A percentile compares a stretch with the other conserved stretches of the same genome.
phyloP scores from a whole-genome alignment of 2,113 vertebrate genomes.

The Cavia aperea region DNA sequence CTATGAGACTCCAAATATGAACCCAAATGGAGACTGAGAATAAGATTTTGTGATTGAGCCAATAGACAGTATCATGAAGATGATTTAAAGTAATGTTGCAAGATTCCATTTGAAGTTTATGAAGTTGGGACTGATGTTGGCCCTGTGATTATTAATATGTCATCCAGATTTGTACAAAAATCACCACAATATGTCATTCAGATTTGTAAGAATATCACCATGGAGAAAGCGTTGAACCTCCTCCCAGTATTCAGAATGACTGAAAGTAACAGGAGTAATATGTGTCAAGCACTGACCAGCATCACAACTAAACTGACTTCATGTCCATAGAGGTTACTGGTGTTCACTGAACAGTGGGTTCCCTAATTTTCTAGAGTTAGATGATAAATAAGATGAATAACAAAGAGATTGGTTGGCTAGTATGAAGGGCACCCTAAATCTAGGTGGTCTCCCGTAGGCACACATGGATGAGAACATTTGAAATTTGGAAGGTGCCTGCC shows the following conservation, averaged over 20 bases:
- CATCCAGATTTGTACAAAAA: background rate
- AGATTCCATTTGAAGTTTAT: background rate
- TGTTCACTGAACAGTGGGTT: background rate
- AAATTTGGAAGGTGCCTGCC: too few relatives aligned
- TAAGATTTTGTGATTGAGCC: background rate
- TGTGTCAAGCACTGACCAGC: background rate
- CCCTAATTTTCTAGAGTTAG: too few relatives aligned
- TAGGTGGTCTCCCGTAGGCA: too few relatives aligned
- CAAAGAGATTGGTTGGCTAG: too few relatives aligned
- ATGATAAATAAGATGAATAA: too few relatives aligned
- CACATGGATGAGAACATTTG: too few relatives aligned
- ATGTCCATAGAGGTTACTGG: background rate
- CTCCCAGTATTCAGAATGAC: background rate
- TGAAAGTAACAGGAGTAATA: background rate
- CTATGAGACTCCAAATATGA: background rate
- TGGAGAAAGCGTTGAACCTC: background rate
- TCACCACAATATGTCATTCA: too few relatives aligned
- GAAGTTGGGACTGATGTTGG: background rate
- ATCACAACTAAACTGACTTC: background rate
- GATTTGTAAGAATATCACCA: background rate
- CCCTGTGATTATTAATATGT: background rate
- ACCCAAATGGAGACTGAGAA: background rate
- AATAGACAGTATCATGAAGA: background rate
- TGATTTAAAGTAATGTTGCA: background rate
- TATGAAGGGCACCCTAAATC: too few relatives aligned